Evolutionary conservation across 2,113 vertebrate species (phyloP).

Genomic region (Cryptotis parvus): DNA sequence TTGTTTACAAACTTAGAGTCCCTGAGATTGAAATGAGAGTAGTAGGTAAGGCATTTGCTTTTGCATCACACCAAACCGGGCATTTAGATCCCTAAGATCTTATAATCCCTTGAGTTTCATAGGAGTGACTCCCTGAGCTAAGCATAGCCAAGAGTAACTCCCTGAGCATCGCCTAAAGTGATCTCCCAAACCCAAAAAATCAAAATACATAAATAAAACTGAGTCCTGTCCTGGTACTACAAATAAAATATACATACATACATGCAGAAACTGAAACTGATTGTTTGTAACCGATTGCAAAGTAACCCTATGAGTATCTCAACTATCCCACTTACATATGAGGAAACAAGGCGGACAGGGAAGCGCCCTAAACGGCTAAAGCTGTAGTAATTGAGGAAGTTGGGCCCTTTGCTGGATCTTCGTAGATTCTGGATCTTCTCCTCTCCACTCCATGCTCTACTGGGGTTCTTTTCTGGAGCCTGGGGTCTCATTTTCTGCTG

Average conservation of each 20-base stretch:
- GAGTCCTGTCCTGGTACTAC: no score
- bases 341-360: not conserved
- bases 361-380: not conserved
- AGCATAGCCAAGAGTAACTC: no score
- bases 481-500: not conserved
- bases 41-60: no score
- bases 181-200: no score
- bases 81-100: no score
- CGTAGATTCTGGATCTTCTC: not conserved
- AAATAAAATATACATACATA: no score
- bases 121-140: no score
- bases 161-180: no score
- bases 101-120: no score
- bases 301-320: not conserved
- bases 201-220: no score
- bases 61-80: no score
- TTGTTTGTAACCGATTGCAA: not conserved
- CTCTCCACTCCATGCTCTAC: rapidly evolving
- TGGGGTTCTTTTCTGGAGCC: not conserved
- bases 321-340: not conserved
- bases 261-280: no score
- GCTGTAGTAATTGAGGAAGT: not conserved
- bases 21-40: not conserved
- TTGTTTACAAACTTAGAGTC: not conserved
- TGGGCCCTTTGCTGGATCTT: not conserved